These are phyloP conservation scores for Ypsolopha scabrella DNA, from an alignment of 2,888 invertebrate genomes.

Conservation along the genomic window DNA sequence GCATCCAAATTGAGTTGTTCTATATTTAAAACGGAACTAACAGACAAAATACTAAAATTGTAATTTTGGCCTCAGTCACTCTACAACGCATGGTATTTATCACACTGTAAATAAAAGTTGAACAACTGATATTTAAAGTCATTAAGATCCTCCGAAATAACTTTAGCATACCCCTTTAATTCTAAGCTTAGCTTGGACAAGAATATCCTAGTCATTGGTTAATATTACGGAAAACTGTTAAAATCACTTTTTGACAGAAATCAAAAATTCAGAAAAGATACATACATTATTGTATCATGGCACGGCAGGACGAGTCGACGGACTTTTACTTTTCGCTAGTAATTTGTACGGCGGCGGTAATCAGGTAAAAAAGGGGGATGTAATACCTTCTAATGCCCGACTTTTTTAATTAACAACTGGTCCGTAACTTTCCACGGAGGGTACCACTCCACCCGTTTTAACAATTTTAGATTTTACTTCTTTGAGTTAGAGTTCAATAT, in stretches of 20 bases:
- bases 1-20: too few species aligned
- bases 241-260: not conserved
- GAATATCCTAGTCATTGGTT: not conserved
- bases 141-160: not conserved
- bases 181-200: not conserved
- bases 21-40: too few species aligned
- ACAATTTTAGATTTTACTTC: too few species aligned
- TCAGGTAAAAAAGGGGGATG: constrained; percentile 19
- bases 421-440: constrained; percentile 11
- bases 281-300: not conserved
- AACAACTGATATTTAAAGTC: not conserved
- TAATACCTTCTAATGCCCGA: constrained; percentile 21
- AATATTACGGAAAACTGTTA: not conserved
- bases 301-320: not conserved
- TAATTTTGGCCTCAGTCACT: too few species aligned
- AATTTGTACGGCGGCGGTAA: constrained; percentile 14
- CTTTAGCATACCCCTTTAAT: not conserved
- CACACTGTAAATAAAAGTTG: too few species aligned
- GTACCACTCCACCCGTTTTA: not conserved
- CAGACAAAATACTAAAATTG: too few species aligned
- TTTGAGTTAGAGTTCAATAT: too few species aligned
- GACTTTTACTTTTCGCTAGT: constrained; percentile 4
- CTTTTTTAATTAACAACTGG: constrained; percentile 28
- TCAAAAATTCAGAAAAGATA: not conserved
- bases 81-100: too few species aligned